Base-by-base conservation (phyloP, 2,797 vertebrate species). In the Rhynchonycteris naso region DNA sequence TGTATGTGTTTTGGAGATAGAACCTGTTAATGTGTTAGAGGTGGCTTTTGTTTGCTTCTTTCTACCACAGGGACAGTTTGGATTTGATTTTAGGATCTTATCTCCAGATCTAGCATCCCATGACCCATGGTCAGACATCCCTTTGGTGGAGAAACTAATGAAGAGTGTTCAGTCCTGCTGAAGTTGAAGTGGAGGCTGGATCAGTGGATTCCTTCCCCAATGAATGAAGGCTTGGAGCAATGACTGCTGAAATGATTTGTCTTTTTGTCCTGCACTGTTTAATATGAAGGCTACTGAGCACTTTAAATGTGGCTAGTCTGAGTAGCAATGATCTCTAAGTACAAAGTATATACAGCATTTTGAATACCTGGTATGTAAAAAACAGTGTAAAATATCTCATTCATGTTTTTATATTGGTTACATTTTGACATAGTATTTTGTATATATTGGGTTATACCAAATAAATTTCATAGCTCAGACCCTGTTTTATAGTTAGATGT, bases 41-140 rank as follows among this genome's bases (percentile, higher is more conserved):
- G 9, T n/a, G 35, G 10, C 1, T 50, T 89, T 30, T 63, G 1
- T 22, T 54, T 65, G 5, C n/a, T 84, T 56, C 10, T 72, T 78
- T 89, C 65, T 90, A 76, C 7, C 8, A 1, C 7, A 71, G 7
- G 19, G 56, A 7, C 28, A 68, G 30, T 33, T 68, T 24, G 18
- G 21, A 69, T 88, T 78, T 94, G 84, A 78, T 72, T 90, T 86
- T 68, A 72, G 38, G 35, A 59, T 81, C 4, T 88, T 38, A 43
- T 82, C 21, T 24, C 38, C 11, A 30, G n/a, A 91, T 74, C 8
- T 80, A 28, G 3, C 3, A 84, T 84, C 7, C 2, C 6, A 30
- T 61, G 22, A 56, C 22, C 30, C 5, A 26, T 7, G 3, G 38
- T 30, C 35, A 79, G 35, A 33, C 1, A 35, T 9, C 9, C 30